Evolutionary conservation across 2,888 invertebrate genomes (phyloP).

Genomic region (Heteromyza rotundicornis): DNA sequence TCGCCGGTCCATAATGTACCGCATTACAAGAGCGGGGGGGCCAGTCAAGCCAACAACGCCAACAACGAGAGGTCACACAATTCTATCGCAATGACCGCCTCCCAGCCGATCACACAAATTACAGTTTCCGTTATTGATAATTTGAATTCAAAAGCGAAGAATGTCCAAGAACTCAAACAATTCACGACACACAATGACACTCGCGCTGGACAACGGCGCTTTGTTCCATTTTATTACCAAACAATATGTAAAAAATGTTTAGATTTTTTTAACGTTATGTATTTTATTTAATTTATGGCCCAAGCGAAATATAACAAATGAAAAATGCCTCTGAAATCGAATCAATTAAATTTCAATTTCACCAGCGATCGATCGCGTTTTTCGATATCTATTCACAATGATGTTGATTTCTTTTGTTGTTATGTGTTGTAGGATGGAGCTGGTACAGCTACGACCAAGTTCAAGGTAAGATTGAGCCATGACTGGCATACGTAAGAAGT

Average conservation of each 20-base stretch:
- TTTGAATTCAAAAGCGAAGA: not conserved
- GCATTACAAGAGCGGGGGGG: not conserved
- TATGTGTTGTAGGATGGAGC: not conserved
- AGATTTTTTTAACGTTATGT: too few species aligned
- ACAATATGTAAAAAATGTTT: slow-evolving; percentile 2
- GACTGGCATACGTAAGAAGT: slow-evolving; percentile 62
- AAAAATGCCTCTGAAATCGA: not conserved
- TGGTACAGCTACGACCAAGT: slow-evolving; percentile 56
- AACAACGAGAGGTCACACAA: too few species aligned
- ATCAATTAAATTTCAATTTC: slow-evolving; percentile 21
- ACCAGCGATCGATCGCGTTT: slow-evolving; percentile 10
- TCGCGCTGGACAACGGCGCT: slow-evolving; percentile 44
- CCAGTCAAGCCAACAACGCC: not conserved
- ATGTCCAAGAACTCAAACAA: not conserved
- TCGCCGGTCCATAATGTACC: slow-evolving; percentile 40
- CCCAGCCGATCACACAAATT: not conserved
- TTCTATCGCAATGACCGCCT: not conserved
- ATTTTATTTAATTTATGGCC: too few species aligned
- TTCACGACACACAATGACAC: slow-evolving; percentile 19
- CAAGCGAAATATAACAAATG: too few species aligned
- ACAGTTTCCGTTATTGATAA: slow-evolving; percentile 5
- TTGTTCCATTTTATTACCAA: slow-evolving; percentile 43
- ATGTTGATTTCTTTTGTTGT: not conserved
- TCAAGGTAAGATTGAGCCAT: slow-evolving; percentile 63
- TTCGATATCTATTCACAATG: not conserved